Base-by-base conservation (phyloP, 2,113 vertebrate genomes). In the Perccottus glenii region DNA sequence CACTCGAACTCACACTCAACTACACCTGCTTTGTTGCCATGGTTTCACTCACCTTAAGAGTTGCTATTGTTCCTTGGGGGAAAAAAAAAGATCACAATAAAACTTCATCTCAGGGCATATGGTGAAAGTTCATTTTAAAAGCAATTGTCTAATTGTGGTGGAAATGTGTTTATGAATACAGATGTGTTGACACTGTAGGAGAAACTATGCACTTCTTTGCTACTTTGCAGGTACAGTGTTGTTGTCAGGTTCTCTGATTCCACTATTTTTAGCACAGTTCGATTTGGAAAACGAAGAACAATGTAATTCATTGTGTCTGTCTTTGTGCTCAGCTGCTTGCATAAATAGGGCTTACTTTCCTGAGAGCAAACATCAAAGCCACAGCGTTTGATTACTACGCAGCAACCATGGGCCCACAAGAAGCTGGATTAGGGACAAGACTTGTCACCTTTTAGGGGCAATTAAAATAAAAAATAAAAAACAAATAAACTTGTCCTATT, bases 1-100 rank as follows among this genome's bases (percentile, higher is more conserved):
- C 48, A 70, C 58, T 82, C 77, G 68, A 87, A 87, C 65, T 64
- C 51, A 43, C 43, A 68, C 49, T 58, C 16, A 10, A 71, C 70
- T 72, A 75, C 48, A 68, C 77, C 80, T 83, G 70, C 47, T 74
- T 77, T 67, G 80, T 87, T 90, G 73, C 88, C 64, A 87, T 87
- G 85, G 82, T 81, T 85, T 88, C 84, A 32, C 59, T 51, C 72
- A 85, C 64, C 61, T 71, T 73, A 59, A 32, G 0, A 44, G n/a
- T 66, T 74, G 58, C 55, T 76, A 53, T 48, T 38, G 65, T 64
- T 44, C 51, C 59, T 51, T 49, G 33, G 59, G 67, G 64, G n/a
- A n/a, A 78, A 36, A 36, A 45, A 45, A 59, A 48, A 57, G 49
- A 15, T 12, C 10, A 72, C 86, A 80, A 77, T 75, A 78, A 77